Evolutionary conservation across 2,113 vertebrate genomes (phyloP), one percentile per base, ranked within the genome.

Genomic region (Aegithalos caudatus): DNA sequence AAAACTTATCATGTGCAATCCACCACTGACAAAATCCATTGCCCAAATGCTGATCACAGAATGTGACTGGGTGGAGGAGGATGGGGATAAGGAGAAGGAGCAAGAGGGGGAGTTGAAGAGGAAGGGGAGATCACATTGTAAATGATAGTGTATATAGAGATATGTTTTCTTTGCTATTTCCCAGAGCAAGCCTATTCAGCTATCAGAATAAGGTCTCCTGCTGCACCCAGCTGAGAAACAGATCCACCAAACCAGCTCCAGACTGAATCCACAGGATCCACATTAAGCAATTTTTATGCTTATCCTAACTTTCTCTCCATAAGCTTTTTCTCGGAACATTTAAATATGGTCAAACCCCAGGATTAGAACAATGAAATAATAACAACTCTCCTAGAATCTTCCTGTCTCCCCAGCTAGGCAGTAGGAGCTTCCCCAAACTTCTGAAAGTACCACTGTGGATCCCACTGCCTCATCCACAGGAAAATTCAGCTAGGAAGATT

Each of bases 311-410:
- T 77, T 74, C 81, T 50, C 29, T 14, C 25, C 16, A 29, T 47
- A 40, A 60, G 5, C 5, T 27, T 65, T 81, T 42, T 60, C 5
- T n/a, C 20, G 27, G 42, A 67, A 24, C 35, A 22, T 47, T 77
- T 86, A 37, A 73, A 29, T 14, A 62, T 0, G 2, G 1, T n/a
- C 17, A 50, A 20, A 50, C 3, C 2, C 4, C 56, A 40, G 6
- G 24, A 51, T 40, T 25, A 54, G 24, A 69, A 44, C 6, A 28
- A 28, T 27, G 11, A 74, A 57, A 86, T 24, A 73, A 77, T 56
- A 64, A n/a, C 12, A 33, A 35, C 14, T 19, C 2, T 27, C 8
- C 1, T 29, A 62, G 23, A 72, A 62, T 29, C 5, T 37, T 37
- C 9, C 16, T 67, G 5, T 45, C 14, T 77, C 10, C 21, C 25